Percentiles rank a stretch among this genome's conserved stretches.
phyloP scores from a whole-genome alignment of 2,113 vertebrate genomes.

The Pterophyllum scalare region DNA sequence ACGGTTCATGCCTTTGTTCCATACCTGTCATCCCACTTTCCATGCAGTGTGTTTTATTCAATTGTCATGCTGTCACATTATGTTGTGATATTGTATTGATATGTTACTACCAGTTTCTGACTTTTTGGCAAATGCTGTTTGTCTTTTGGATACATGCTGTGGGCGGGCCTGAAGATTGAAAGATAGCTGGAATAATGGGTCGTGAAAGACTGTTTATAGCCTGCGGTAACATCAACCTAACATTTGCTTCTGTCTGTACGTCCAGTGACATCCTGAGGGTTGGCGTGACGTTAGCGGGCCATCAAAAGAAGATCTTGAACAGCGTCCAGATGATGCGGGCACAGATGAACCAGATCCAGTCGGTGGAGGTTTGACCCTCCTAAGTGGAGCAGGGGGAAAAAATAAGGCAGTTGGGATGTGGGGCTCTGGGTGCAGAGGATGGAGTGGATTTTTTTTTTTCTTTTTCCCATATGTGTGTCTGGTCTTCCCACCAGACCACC shows the following conservation, averaged over 20 bases:
- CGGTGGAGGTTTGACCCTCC: conserved; percentile 94
- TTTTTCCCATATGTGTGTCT: conserved; percentile 55
- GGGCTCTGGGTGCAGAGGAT: conserved; percentile 56
- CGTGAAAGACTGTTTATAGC: conserved; percentile 2
- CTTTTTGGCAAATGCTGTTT: neutral
- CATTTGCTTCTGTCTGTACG: conserved; percentile 62
- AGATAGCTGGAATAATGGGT: neutral
- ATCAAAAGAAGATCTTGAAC: conserved; percentile 99
- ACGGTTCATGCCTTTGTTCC: neutral
- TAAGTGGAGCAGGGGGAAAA: conserved; percentile 32
- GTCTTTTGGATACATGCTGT: neutral
- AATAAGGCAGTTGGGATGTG: conserved; percentile 31
- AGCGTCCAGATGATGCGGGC: conserved; percentile 99
- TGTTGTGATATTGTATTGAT: neutral
- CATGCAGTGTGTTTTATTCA: neutral
- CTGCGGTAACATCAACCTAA: conserved; percentile 34
- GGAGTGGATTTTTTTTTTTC: conserved; percentile 57
- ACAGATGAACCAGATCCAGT: conserved; percentile 99
- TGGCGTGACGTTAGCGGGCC: conserved; percentile 96
- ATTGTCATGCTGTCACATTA: neutral
- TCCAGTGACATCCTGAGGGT: conserved; percentile 96
- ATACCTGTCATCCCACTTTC: conserved; percentile 1
- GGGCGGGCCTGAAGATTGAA: neutral
- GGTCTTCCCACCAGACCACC: conserved; percentile 69
- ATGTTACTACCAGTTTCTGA: neutral